Conservation (phyloP, 2,888 invertebrate genomes). For the Andrena haemorrhoa region DNA sequence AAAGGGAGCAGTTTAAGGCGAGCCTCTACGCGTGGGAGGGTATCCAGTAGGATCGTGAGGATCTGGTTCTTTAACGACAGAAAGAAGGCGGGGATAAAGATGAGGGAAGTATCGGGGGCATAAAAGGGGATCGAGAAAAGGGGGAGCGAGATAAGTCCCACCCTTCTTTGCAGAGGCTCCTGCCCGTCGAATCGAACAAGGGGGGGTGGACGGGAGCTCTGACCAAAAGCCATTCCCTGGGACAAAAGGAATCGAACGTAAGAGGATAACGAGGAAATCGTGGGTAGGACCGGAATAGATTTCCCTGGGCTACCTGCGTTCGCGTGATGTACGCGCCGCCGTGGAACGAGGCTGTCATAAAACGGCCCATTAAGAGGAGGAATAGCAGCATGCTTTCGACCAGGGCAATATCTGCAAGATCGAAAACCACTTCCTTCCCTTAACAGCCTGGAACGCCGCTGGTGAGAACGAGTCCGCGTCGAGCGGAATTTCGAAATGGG, state of each 20-base stretch:
- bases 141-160: slow-evolving; percentile 17
- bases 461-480: neutral
- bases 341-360: slow-evolving; percentile 7
- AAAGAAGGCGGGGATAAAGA: slow-evolving; percentile 52
- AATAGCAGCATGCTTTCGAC: slow-evolving; percentile 15
- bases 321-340: neutral
- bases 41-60: slow-evolving; percentile 32
- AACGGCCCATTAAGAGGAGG: slow-evolving; percentile 21
- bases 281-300: slow-evolving; percentile 5
- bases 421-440: slow-evolving; percentile 28
- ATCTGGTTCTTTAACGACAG: slow-evolving; percentile 54
- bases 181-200: slow-evolving; percentile 27
- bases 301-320: neutral
- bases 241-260: slow-evolving; percentile 4
- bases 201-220: neutral
- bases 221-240: neutral
- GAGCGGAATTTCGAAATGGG: neutral
- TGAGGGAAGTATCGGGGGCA: slow-evolving; percentile 54
- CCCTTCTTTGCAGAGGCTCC: neutral
- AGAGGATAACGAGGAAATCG: slow-evolving; percentile 26
- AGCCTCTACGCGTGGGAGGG: slow-evolving; percentile 16
- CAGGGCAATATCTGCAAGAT: slow-evolving; percentile 29
- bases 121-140: slow-evolving; percentile 50
- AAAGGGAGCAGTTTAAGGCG: slow-evolving; percentile 30
- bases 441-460: slow-evolving; percentile 2